phyloP scores from a whole-genome alignment of 2,113 vertebrate genomes.

The Lepisosteus oculatus region DNA sequence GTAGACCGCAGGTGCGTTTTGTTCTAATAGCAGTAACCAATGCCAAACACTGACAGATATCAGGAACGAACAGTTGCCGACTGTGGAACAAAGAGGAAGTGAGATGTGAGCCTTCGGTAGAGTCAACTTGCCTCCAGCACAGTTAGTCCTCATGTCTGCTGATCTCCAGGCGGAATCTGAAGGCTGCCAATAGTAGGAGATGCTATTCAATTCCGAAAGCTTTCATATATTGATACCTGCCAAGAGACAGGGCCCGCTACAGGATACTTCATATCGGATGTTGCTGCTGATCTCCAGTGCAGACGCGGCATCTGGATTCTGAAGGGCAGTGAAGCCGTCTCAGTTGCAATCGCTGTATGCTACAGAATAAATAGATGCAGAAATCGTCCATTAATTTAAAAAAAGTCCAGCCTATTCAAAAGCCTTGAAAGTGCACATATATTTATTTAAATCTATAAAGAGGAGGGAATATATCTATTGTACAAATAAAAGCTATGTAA shows the following conservation, averaged over 20 bases:
- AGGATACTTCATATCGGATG: too few relatives aligned
- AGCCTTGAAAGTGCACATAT: slow-evolving; percentile 48
- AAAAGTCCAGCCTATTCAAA: slow-evolving; percentile 8
- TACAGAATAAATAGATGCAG: neutral
- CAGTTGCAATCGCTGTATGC: too few relatives aligned
- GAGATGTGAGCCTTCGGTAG: neutral
- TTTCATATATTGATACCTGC: too few relatives aligned
- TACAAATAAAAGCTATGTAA: slow-evolving; percentile 49
- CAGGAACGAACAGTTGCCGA: neutral
- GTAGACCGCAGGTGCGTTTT: neutral
- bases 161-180: too few relatives aligned
- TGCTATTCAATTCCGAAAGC: too few relatives aligned
- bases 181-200: too few relatives aligned
- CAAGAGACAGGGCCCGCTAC: too few relatives aligned
- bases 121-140: too few relatives aligned
- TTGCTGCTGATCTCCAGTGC: slow-evolving; percentile 10
- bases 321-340: too few relatives aligned
- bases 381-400: slow-evolving; percentile 47
- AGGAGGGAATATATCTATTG: slow-evolving; percentile 47
- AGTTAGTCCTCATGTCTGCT: too few relatives aligned
- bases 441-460: slow-evolving; percentile 51
- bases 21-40: slow-evolving; percentile 7
- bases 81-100: neutral
- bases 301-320: slow-evolving; percentile 38
- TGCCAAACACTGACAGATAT: slow-evolving; percentile 11